phyloP scores from a whole-genome alignment of 2,888 invertebrate species.

The Pseudolycoriella hygida region DNA sequence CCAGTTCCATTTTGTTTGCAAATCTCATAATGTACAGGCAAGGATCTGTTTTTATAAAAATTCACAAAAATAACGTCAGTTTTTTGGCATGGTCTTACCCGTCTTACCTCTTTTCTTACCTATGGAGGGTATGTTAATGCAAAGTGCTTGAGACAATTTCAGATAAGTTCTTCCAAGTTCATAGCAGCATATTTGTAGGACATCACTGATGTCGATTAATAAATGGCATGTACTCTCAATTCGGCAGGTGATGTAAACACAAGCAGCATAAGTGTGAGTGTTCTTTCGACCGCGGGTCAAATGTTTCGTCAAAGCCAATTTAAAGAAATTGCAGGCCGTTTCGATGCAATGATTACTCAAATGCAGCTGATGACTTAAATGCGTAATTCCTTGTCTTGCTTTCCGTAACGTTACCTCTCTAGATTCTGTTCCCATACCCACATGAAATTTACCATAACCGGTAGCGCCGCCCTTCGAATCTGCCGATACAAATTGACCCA shows the following conservation, averaged over 20 bases:
- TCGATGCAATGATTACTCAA: slow-evolving; percentile 85
- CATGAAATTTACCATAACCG: slow-evolving; percentile 66
- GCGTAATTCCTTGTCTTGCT: slow-evolving; percentile 69
- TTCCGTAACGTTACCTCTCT: slow-evolving; percentile 81
- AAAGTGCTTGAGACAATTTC: slow-evolving; percentile 70
- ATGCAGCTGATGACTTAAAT: slow-evolving; percentile 70
- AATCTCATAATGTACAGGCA: slow-evolving; percentile 91
- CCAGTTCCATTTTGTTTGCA: slow-evolving; percentile 82
- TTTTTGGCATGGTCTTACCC: no score
- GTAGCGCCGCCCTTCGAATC: slow-evolving; percentile 74
- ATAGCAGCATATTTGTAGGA: slow-evolving; percentile 92
- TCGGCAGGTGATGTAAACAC: slow-evolving; percentile 92
- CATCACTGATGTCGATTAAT: slow-evolving; percentile 92
- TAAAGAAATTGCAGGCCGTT: slow-evolving; percentile 85
- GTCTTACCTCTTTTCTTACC: slow-evolving; percentile 61
- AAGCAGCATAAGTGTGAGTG: slow-evolving; percentile 86
- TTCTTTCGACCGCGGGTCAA: slow-evolving; percentile 83
- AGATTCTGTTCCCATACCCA: slow-evolving; percentile 72
- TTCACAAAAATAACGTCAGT: no score
- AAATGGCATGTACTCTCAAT: slow-evolving; percentile 90
- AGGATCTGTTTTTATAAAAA: slow-evolving; percentile 66
- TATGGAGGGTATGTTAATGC: slow-evolving; percentile 76
- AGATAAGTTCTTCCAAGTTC: slow-evolving; percentile 87
- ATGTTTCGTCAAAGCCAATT: slow-evolving; percentile 68
- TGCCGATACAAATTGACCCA: slow-evolving; percentile 85